Base-by-base conservation (phyloP, 1,140 invertebrate genomes). In the Dolichoris vasculosae region DNA sequence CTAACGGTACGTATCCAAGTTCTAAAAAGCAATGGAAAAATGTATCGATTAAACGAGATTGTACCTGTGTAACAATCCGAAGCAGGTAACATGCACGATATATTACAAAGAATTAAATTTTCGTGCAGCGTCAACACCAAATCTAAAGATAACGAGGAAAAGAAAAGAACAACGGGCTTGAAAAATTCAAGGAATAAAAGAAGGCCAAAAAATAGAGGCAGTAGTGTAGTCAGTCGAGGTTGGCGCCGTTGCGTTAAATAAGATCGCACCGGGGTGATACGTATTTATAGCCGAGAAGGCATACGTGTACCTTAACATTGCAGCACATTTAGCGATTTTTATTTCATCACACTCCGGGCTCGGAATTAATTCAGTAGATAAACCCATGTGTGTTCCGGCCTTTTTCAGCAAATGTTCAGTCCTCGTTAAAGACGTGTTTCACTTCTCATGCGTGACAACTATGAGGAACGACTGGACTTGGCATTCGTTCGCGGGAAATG, bases 341-440 rank as follows among this genome's bases (percentile, higher is more conserved):
- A 17, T 55, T 51, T 51, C 64, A 51, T 69, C 38, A n/a, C 20
- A 30, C 69, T 30, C 15, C 1, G n/a, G n/a, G 30, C 43, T 20
- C 4, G n/a, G 46, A 84, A 84, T 84, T 84, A 84, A 85, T 85
- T 85, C 83, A 85, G 51, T 71, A 73, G 83, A 85, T 85, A 85
- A 84, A 64, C 1, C 46, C 30, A 4, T 43, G 75, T 84, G 30
- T 64, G 35, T 46, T 32, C 69, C 40, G 30, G 17, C 26, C n/a
- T 77, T 69, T 69, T 63, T 64, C 59, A 64, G 40, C 48, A 84
- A 84, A 84, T 38, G 51, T 63, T 63, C 32, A 46, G 46, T 55
- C 30, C 67, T 83, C 81, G 69, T 59, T 83, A 83, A 59, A 40
- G 43, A 82, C 40, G 38, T 38, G 67, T 82, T 51, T 73, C 48